phyloP scores from a whole-genome alignment of 2,888 invertebrate genomes.

The Auanema sp. region DNA sequence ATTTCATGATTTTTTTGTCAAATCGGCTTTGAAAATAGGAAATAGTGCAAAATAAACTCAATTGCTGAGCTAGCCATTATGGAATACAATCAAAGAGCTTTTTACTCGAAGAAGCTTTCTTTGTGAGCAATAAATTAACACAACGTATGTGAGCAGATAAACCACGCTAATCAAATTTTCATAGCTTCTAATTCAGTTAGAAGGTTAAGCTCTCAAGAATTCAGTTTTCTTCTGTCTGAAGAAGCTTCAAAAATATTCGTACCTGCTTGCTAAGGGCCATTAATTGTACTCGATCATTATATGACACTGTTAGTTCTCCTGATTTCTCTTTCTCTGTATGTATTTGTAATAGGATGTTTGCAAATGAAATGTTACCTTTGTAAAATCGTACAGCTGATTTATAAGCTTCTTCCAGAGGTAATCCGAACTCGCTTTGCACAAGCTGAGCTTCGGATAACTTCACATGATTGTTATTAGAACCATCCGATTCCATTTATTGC shows the following conservation, averaged over 20 bases:
- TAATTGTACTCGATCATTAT: constrained; percentile 52
- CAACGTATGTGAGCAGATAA: background rate
- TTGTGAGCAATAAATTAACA: too few species aligned
- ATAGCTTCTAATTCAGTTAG: background rate
- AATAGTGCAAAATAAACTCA: too few species aligned
- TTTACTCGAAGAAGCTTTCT: too few species aligned
- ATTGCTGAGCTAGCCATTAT: too few species aligned
- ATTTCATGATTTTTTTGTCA: constrained; percentile 5
- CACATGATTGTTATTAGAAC: constrained; percentile 31
- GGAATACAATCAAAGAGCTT: too few species aligned
- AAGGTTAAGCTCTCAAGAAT: background rate
- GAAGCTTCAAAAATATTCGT: background rate
- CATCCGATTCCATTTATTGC: background rate
- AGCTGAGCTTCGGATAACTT: constrained; percentile 42
- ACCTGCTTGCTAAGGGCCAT: constrained; percentile 59
- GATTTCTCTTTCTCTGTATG: constrained; percentile 48
- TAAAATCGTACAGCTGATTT: constrained; percentile 86
- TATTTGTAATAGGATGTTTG: background rate
- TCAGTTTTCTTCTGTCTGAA: background rate
- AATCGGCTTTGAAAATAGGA: background rate
- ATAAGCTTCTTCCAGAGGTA: constrained; percentile 77
- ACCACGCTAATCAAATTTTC: constrained; percentile 3
- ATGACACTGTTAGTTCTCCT: constrained; percentile 52
- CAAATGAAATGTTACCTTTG: constrained; percentile 76
- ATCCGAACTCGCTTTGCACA: constrained; percentile 63